These are phyloP conservation scores for Phasianus colchicus DNA, from an alignment of 2,113 vertebrate species.

Conservation along the genomic window DNA sequence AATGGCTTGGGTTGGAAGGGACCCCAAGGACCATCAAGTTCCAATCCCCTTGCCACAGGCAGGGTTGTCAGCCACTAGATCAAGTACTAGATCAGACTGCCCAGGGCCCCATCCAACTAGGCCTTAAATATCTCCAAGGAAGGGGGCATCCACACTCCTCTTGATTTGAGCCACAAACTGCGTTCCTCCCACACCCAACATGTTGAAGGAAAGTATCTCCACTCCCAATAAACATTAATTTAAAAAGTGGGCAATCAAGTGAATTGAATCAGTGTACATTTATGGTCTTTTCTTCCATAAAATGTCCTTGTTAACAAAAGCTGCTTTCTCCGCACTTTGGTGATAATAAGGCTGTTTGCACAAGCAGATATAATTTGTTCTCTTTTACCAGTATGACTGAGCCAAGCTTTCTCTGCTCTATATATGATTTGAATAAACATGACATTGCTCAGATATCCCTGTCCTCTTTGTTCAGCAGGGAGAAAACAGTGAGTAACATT, in stretches of 20 bases:
- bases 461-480: background rate
- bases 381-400: background rate
- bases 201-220: background rate
- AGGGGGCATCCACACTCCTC: background rate
- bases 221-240: background rate
- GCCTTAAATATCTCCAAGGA: too few relatives aligned
- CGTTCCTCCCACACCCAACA: background rate
- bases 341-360: background rate
- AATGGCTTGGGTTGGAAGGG: too few relatives aligned
- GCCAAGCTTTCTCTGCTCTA: background rate
- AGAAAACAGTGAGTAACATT: background rate
- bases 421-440: background rate
- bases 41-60: too few relatives aligned
- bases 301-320: background rate
- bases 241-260: background rate
- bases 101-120: too few relatives aligned
- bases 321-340: background rate
- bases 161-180: background rate
- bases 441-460: background rate
- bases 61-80: too few relatives aligned
- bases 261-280: background rate
- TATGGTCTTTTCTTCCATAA: background rate
- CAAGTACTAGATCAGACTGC: too few relatives aligned
- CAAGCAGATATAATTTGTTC: background rate
- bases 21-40: too few relatives aligned